Conservation (phyloP, 1,140 invertebrate species). For the Bactericera cockerelli region DNA sequence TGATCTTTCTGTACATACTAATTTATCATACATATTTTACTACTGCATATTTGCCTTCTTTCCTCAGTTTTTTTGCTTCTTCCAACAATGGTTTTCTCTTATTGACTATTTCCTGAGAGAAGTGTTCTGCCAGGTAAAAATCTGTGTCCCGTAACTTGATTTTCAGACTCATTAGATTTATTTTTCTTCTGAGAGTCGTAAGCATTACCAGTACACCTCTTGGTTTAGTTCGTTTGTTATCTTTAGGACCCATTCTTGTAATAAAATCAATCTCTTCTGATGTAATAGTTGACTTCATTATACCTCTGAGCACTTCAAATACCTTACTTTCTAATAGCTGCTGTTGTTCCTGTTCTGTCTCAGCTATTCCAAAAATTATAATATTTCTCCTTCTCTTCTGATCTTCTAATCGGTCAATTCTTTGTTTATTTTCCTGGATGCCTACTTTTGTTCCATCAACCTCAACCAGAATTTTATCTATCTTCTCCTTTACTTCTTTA, state of each 20-base stretch:
- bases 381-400: neutral
- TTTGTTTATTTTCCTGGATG: neutral
- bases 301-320: neutral
- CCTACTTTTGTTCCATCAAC: neutral
- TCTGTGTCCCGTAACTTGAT: too few relatives aligned
- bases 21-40: too few relatives aligned
- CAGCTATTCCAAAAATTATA: neutral
- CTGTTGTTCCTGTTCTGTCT: neutral
- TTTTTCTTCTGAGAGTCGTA: neutral
- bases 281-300: neutral
- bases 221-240: neutral
- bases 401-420: neutral
- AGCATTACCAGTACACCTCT: neutral
- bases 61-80: too few relatives aligned
- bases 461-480: neutral
- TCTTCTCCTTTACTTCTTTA: neutral
- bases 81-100: too few relatives aligned
- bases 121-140: too few relatives aligned
- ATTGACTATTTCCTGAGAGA: too few relatives aligned
- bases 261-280: constrained; percentile 5
- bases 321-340: neutral
- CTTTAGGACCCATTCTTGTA: neutral
- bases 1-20: too few relatives aligned
- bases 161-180: neutral
- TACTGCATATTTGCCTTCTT: too few relatives aligned